Evolutionary conservation across 2,113 vertebrate species (phyloP).

Genomic region (Elachura formosa): DNA sequence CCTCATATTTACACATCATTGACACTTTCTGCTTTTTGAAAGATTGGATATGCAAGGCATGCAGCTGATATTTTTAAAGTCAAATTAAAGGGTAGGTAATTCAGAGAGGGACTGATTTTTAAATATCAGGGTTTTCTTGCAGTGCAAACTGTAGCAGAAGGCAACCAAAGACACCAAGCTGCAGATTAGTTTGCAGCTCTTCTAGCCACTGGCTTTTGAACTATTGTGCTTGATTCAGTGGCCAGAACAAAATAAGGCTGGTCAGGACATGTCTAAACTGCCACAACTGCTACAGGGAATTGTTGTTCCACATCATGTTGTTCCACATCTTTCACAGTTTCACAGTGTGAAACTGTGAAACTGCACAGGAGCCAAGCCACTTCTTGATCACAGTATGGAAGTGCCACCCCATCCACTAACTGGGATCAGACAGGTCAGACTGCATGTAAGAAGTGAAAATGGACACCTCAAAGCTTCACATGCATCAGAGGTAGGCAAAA

Average conservation of each 20-base stretch:
- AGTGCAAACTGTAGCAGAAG: not conserved
- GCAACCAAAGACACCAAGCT: not conserved
- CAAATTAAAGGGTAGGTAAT: not conserved
- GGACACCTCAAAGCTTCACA: not conserved
- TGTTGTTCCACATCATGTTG: not conserved
- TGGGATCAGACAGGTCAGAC: not conserved
- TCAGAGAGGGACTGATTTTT: not conserved
- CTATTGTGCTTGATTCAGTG: not conserved
- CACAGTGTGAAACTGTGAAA: too few relatives aligned
- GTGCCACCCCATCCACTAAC: too few relatives aligned
- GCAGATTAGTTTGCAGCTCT: not conserved
- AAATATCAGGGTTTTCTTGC: not conserved
- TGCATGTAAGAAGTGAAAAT: not conserved
- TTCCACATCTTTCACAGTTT: too few relatives aligned
- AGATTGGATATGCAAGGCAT: not conserved
- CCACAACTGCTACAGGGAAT: not conserved
- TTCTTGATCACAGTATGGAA: not conserved
- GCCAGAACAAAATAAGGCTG: not conserved
- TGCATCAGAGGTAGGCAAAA: accelerated
- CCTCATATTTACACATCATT: not conserved
- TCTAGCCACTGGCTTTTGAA: not conserved
- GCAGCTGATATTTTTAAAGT: not conserved
- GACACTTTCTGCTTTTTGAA: not conserved
- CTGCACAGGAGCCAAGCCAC: not conserved
- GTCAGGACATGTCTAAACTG: not conserved